Percentiles rank a stretch among this genome's conserved stretches.
Evolutionary conservation across 64 coral and sea anemone genomes (phyloP).

Genomic region (Porites lutea): DNA sequence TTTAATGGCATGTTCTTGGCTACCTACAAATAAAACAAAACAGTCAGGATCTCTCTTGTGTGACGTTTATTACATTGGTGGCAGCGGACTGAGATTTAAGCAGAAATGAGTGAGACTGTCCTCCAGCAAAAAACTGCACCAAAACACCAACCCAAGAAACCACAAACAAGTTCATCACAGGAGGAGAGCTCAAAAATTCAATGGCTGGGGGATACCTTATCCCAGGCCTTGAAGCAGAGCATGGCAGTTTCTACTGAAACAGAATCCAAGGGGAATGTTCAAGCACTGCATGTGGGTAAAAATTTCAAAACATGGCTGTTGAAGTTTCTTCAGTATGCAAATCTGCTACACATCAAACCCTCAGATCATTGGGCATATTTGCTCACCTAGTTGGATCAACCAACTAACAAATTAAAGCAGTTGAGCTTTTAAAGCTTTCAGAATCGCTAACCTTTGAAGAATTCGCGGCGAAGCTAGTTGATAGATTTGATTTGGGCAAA

Average conservation of each 20-base stretch:
- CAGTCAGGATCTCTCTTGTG: too few relatives aligned
- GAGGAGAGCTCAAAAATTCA: constrained; percentile 20
- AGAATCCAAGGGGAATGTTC: constrained; percentile 43
- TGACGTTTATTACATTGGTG: too few relatives aligned
- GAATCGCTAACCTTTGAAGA: neutral
- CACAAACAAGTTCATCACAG: neutral
- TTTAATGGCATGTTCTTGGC: too few relatives aligned
- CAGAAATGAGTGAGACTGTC: constrained; percentile 16
- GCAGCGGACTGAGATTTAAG: neutral
- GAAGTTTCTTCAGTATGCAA: constrained; percentile 54
- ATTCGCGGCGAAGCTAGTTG: constrained; percentile 32
- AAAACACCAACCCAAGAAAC: neutral
- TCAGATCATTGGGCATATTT: constrained; percentile 29
- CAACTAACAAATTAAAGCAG: constrained; percentile 44
- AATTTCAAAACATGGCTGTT: constrained; percentile 54
- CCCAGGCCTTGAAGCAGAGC: constrained; percentile 15
- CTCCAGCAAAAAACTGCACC: neutral
- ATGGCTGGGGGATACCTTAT: constrained; percentile 17
- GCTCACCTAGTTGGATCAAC: constrained; percentile 53
- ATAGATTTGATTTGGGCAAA: constrained; percentile 63
- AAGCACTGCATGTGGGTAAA: neutral
- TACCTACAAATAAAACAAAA: too few relatives aligned
- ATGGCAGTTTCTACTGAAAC: constrained; percentile 12
- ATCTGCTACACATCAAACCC: constrained; percentile 15
- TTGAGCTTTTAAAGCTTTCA: neutral